Base-by-base conservation (phyloP, 1,140 invertebrate genomes). In the Hyles vespertilio region DNA sequence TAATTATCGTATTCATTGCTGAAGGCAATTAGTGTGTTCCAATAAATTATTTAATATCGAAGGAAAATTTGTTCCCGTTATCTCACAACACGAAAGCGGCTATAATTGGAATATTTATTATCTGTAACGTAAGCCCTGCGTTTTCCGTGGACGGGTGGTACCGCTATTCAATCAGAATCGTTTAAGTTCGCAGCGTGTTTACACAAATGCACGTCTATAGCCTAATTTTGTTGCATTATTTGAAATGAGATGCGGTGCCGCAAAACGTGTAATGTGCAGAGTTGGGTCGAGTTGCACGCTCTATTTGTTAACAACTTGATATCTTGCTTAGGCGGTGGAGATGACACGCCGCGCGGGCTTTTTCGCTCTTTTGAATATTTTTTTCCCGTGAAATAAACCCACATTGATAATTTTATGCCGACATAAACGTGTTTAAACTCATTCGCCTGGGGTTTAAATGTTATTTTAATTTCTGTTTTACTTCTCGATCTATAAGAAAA, bases 131-230 rank as follows among this genome's bases (percentile, higher is more conserved):
- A 48, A 48, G 36, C 58, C 64, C 69, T 77, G 75, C 74, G 70
- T 62, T 74, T 66, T 57, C 51, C 47, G 57, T 49, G 40, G 40
- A 51, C 32, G 50, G 50, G 12, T 34, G 33, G 47, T 74, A 77
- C 83, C 78, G 81, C 70, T 84, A 84, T 75, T 64, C 78, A 80
- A 86, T 81, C 73, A 74, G 56, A 65, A 47, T 51, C 71, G 63
- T 72, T 70, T 68, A 72, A 77, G 76, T 74, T 73, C 69, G 66
- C 62, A 69, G 67, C 65, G 69, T 61, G 61, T 67, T 54, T 65
- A 63, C 60, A 66, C 68, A 58, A 56, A 79, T 79, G 76, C 79
- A 82, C 79, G 83, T 84, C 67, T 78, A 67, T 69, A 64, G 52
- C 55, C 68, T 72, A 60, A 81, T 80, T 77, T 84, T 83, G 67